Conservation (phyloP, 2,113 vertebrate species). For the Antechinus flavipes region DNA sequence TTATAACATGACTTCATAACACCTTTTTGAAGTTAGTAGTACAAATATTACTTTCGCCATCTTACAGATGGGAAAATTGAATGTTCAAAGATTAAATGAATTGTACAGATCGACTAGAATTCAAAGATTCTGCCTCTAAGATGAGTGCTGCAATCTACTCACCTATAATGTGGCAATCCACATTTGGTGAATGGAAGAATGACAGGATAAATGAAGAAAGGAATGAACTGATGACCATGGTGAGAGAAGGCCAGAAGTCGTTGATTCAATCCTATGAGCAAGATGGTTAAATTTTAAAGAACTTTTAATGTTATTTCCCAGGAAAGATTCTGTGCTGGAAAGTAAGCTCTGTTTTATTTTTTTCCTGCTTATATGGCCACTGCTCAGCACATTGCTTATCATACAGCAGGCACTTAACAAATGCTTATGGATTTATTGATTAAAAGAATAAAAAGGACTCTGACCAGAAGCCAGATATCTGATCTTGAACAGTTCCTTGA, state of each 20-base stretch:
- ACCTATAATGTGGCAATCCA: neutral
- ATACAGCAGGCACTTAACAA: neutral
- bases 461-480: neutral
- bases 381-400: neutral
- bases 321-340: neutral
- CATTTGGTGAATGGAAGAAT: neutral
- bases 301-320: neutral
- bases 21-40: neutral
- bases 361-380: neutral
- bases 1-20: neutral
- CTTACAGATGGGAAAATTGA: neutral
- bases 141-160: neutral
- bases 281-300: neutral
- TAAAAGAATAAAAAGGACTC: neutral
- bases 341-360: neutral
- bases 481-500: neutral
- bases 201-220: neutral
- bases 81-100: neutral
- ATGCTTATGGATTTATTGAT: neutral
- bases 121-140: neutral
- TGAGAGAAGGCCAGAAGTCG: neutral
- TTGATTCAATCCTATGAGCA: neutral
- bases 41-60: neutral
- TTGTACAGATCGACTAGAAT: neutral
- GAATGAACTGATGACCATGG: constrained; percentile 11